Percentiles rank a stretch among this genome's conserved stretches.
Conservation (phyloP, 2,888 invertebrate genomes). For the Alviniconcha strummeri region DNA sequence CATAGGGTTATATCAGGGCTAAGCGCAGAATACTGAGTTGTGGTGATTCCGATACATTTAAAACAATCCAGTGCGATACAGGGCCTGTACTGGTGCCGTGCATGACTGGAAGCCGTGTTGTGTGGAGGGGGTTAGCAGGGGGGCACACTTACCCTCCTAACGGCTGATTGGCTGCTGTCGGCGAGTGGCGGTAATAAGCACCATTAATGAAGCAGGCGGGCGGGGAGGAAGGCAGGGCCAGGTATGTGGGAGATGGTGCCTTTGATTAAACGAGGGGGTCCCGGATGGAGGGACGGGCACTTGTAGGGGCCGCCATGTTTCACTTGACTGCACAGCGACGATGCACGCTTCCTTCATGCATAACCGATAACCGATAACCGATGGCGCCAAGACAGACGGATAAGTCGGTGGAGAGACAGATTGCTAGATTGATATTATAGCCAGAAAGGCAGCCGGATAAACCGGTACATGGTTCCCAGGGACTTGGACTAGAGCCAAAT, state of each 20-base stretch:
- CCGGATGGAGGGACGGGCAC: neutral
- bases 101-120: neutral
- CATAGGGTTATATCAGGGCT: too few species aligned
- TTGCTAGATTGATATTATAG: too few species aligned
- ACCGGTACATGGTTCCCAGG: too few species aligned
- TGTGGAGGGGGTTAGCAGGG: neutral
- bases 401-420: too few species aligned
- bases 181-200: conserved; percentile 6
- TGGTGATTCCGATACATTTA: too few species aligned
- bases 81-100: neutral
- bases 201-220: conserved; percentile 19
- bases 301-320: neutral
- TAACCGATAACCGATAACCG: too few species aligned
- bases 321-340: neutral
- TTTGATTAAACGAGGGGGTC: neutral
- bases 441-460: too few species aligned
- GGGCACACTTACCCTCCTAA: neutral
- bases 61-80: too few species aligned
- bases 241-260: neutral
- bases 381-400: too few species aligned
- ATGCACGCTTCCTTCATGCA: neutral
- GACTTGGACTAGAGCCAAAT: too few species aligned
- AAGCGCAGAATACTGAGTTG: too few species aligned
- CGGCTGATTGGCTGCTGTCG: neutral
- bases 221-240: neutral